These are phyloP conservation scores for Serinus canaria DNA, from an alignment of 2,113 vertebrate species.

Conservation along the genomic window DNA sequence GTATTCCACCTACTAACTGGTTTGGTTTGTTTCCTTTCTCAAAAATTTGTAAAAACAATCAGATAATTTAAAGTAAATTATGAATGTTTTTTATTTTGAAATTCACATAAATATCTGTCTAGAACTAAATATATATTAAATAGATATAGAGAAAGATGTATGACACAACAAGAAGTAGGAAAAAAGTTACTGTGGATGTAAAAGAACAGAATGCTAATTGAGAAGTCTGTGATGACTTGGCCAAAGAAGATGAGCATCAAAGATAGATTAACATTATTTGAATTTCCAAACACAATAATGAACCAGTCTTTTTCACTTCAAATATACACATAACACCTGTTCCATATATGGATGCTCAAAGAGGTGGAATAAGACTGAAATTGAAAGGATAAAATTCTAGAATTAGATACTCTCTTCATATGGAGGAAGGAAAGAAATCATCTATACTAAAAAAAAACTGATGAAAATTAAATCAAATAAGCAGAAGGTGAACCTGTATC, in stretches of 20 bases:
- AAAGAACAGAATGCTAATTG: not conserved
- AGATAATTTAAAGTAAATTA: not conserved
- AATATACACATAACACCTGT: not conserved
- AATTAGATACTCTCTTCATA: not conserved
- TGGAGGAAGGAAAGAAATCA: not conserved
- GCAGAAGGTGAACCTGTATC: not conserved
- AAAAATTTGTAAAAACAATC: not conserved
- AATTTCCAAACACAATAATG: not conserved
- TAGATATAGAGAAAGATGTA: not conserved
- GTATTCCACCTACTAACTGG: not conserved
- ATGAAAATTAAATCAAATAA: not conserved
- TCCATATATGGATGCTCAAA: not conserved
- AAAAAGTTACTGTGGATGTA: not conserved
- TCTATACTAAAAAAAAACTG: not conserved
- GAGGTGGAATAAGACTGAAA: not conserved
- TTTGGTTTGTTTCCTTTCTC: not conserved
- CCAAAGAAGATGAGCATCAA: not conserved
- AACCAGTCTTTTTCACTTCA: not conserved
- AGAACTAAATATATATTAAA: not conserved
- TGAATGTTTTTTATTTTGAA: not conserved
- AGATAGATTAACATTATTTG: not conserved
- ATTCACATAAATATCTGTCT: not conserved
- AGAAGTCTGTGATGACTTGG: not conserved
- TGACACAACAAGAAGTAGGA: not conserved
- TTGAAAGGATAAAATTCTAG: not conserved